Conservation (phyloP, 37 sponge, comb jelly and placozoan species). For the Theonella swinhoei region DNA sequence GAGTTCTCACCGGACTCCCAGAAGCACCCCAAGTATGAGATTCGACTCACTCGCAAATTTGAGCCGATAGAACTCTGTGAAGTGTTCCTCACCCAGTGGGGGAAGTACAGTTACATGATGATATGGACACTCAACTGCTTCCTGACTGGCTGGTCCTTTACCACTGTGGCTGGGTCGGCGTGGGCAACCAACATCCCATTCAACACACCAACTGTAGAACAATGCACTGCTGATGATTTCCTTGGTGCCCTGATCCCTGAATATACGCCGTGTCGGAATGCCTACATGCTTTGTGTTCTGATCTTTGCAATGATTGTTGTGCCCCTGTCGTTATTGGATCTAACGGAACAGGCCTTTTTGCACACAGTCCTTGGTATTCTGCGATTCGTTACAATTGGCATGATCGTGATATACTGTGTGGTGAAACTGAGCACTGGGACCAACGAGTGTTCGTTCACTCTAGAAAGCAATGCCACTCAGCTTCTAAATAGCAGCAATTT, state of each 20-base stretch:
- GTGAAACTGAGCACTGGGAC: neutral
- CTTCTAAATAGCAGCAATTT: neutral
- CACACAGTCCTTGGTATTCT: constrained; percentile 62
- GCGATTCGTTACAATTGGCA: constrained; percentile 50
- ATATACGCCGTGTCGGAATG: constrained; percentile 35
- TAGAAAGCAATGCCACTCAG: neutral
- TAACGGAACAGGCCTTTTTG: constrained; percentile 69
- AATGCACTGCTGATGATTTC: constrained; percentile 68
- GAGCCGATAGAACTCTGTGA: constrained; percentile 75
- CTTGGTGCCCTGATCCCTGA: constrained; percentile 21
- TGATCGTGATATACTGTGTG: constrained; percentile 48
- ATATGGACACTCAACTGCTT: constrained; percentile 29
- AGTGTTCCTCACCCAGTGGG: constrained; percentile 43
- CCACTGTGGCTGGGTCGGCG: constrained; percentile 68
- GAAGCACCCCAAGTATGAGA: constrained; percentile 15
- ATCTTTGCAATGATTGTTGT: constrained; percentile 68
- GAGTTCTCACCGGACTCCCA: neutral
- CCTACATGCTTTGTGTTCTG: constrained; percentile 69
- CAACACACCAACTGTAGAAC: constrained; percentile 33
- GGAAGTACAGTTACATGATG: constrained; percentile 48
- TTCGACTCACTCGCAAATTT: constrained; percentile 57
- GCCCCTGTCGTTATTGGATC: constrained; percentile 50
- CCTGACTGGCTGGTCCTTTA: constrained; percentile 48
- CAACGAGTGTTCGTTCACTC: neutral
- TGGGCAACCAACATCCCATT: constrained; percentile 86